Evolutionary conservation across 2,797 vertebrate genomes (phyloP).

Genomic region (Chelidonichthys spinosus): DNA sequence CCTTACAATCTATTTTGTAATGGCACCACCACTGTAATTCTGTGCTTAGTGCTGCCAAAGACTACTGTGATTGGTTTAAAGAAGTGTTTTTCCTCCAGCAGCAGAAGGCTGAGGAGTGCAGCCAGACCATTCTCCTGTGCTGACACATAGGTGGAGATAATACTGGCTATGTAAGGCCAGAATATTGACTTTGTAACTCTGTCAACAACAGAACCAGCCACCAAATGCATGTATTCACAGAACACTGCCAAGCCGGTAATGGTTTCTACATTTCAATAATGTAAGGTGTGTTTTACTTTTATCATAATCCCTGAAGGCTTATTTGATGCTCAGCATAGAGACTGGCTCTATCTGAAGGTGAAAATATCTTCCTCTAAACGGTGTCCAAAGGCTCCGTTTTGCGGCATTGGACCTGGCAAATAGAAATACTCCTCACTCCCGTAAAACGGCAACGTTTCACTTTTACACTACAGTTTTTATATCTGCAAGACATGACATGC

Average conservation of each 20-base stretch:
- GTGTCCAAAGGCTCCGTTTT: too few relatives aligned
- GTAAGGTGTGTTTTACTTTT: constrained; percentile 12
- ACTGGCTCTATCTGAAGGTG: neutral
- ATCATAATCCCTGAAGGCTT: constrained; percentile 12
- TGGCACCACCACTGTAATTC: too few relatives aligned
- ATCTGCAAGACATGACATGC: neutral
- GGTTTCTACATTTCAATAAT: constrained; percentile 26
- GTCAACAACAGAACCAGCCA: constrained; percentile 18
- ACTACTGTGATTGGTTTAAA: too few relatives aligned
- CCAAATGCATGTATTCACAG: constrained; percentile 28
- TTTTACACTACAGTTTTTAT: neutral
- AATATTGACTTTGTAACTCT: neutral
- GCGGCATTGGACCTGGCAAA: neutral
- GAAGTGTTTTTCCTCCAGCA: too few relatives aligned
- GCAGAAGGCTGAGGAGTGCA: neutral
- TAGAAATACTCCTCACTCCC: neutral
- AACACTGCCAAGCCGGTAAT: constrained; percentile 37
- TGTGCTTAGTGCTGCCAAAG: too few relatives aligned
- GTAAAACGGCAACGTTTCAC: neutral
- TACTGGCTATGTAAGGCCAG: neutral
- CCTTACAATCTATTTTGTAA: neutral
- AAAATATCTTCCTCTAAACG: neutral
- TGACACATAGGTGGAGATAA: neutral
- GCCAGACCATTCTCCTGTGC: neutral
- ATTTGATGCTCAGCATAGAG: constrained; percentile 12